Evolutionary conservation across 2,797 vertebrate species (phyloP).

Genomic region (Hyperoplus immaculatus): DNA sequence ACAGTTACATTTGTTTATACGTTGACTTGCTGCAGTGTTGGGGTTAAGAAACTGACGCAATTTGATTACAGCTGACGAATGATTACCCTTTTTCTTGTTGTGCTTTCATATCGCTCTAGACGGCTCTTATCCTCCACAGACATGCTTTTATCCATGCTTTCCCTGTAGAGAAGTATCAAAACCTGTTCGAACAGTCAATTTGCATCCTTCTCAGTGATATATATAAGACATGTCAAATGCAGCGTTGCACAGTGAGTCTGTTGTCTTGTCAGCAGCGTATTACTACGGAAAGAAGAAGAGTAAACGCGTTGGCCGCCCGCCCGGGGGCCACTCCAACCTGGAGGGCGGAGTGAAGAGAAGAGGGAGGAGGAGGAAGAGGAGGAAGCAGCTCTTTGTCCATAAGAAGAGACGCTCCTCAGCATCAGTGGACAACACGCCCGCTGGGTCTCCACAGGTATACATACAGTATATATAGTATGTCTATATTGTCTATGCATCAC

Average conservation of each 20-base stretch:
- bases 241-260: slow-evolving; percentile 15
- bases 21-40: slow-evolving; percentile 30
- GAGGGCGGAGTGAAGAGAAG: slow-evolving; percentile 94
- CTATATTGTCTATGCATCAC: background rate
- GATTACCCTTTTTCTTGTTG: slow-evolving; percentile 3
- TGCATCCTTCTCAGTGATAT: background rate
- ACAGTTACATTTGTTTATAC: slow-evolving; percentile 32
- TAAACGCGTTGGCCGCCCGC: slow-evolving; percentile 93
- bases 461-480: background rate
- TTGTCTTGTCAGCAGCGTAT: slow-evolving; percentile 87
- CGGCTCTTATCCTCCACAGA: background rate
- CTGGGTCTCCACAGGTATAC: slow-evolving; percentile 94
- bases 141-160: background rate
- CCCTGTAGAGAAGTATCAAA: background rate
- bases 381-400: slow-evolving; percentile 97
- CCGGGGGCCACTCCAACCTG: slow-evolving; percentile 93
- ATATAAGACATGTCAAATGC: slow-evolving; percentile 1
- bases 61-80: slow-evolving; percentile 42
- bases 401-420: slow-evolving; percentile 96
- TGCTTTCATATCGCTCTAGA: slow-evolving; percentile 19
- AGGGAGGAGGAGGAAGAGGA: slow-evolving; percentile 94
- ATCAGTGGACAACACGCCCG: slow-evolving; percentile 97
- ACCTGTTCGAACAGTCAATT: background rate
- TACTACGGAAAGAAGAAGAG: slow-evolving; percentile 97
- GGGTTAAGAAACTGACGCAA: slow-evolving; percentile 45